Conservation (phyloP, 2,888 invertebrate species). For the Hypena proboscidalis region DNA sequence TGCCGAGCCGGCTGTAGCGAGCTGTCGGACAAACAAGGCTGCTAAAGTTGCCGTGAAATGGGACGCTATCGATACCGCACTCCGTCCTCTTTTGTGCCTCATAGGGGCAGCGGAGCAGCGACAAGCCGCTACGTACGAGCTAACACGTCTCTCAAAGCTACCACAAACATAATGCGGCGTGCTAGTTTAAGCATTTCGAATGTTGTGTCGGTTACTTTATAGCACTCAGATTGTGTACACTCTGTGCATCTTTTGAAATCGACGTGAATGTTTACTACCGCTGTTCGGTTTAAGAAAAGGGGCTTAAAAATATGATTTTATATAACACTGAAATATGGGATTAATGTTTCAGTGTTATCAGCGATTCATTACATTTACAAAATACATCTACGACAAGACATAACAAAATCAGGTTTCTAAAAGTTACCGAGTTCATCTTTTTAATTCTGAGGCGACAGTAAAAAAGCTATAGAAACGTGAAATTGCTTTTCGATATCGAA, state of each 20-base stretch:
- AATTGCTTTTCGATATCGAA: constrained; percentile 42
- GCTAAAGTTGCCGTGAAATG: constrained; percentile 59
- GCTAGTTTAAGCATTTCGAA: constrained; percentile 7
- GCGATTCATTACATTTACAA: neutral
- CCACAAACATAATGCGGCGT: constrained; percentile 9
- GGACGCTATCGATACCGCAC: constrained; percentile 35
- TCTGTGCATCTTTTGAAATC: no score
- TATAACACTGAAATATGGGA: no score
- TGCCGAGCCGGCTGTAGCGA: neutral
- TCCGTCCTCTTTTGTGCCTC: constrained; percentile 6
- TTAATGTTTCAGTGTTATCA: no score
- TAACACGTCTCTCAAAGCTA: constrained; percentile 4
- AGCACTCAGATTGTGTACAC: neutral
- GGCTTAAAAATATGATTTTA: no score
- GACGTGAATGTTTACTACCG: no score
- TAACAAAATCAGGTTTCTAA: constrained; percentile 9
- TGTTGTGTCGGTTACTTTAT: neutral
- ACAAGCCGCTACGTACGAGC: neutral
- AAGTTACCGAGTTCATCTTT: constrained; percentile 12
- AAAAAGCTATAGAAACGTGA: constrained; percentile 22
- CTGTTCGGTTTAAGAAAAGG: no score
- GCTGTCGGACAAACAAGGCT: constrained; percentile 45
- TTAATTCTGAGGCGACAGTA: constrained; percentile 21
- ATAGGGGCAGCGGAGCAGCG: constrained; percentile 4
- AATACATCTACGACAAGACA: neutral